A percentile compares a stretch with the other conserved stretches of the same genome.
Evolutionary conservation across 2,888 invertebrate genomes (phyloP).

Genomic region (Aphrophora alni): DNA sequence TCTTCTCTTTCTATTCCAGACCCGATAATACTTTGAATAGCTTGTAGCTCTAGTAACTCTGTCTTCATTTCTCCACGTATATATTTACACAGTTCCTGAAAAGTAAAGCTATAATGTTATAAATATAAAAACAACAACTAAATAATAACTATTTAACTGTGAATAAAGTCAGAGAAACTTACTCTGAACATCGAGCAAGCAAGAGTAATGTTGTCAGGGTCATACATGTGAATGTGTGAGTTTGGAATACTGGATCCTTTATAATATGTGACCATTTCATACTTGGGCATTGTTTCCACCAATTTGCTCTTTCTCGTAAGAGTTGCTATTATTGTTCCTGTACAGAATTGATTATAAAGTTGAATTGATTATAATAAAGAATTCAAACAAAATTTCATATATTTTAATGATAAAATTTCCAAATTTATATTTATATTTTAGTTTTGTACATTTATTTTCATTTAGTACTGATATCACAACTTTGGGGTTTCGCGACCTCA

Average conservation of each 20-base stretch:
- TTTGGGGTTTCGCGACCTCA: no score
- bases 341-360: slow-evolving; percentile 28
- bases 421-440: not conserved
- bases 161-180: slow-evolving; percentile 55
- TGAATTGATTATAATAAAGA: not conserved
- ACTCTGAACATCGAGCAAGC: slow-evolving; percentile 92
- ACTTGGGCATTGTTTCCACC: slow-evolving; percentile 82
- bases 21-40: slow-evolving; percentile 84
- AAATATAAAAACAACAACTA: not conserved
- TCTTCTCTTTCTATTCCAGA: slow-evolving; percentile 92
- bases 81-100: slow-evolving; percentile 86
- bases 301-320: slow-evolving; percentile 80
- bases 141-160: slow-evolving; percentile 11
- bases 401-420: no score
- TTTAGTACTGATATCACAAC: no score
- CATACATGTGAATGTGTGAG: slow-evolving; percentile 93
- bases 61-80: slow-evolving; percentile 84
- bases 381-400: no score
- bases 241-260: slow-evolving; percentile 88
- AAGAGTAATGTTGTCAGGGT: slow-evolving; percentile 90
- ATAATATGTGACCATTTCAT: slow-evolving; percentile 91
- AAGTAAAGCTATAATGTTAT: not conserved
- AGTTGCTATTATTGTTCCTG: slow-evolving; percentile 80
- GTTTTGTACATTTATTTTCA: no score
- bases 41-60: slow-evolving; percentile 78